Evolutionary conservation across 2,113 vertebrate genomes (phyloP).

Genomic region (Pionites leucogaster): DNA sequence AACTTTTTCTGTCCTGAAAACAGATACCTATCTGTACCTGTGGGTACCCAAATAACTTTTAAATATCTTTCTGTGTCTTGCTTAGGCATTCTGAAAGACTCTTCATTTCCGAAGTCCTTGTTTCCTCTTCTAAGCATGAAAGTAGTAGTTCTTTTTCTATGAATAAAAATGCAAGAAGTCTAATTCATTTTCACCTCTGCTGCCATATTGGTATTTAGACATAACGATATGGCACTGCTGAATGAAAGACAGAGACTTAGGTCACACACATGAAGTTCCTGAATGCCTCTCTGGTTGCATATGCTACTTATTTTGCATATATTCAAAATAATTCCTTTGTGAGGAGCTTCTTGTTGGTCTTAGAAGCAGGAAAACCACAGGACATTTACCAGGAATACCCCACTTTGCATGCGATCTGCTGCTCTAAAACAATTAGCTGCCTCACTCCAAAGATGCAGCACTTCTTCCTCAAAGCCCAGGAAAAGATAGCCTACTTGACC

Average conservation of each 20-base stretch:
- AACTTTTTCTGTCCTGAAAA: neutral
- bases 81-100: neutral
- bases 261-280: neutral
- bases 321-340: neutral
- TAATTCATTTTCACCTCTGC: neutral
- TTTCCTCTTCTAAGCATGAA: neutral
- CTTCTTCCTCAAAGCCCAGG: neutral
- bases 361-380: neutral
- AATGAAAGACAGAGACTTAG: neutral
- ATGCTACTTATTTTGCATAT: neutral
- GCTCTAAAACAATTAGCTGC: neutral
- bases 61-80: neutral
- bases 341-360: neutral
- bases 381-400: neutral
- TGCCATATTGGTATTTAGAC: neutral
- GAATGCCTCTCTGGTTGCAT: neutral
- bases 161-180: neutral
- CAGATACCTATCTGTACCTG: neutral
- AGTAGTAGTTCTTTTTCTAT: neutral
- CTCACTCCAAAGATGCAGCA: neutral
- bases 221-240: neutral
- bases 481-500: neutral
- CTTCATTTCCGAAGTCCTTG: neutral
- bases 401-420: neutral
- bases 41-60: neutral